A percentile compares a stretch with the other conserved stretches of the same genome.
These are phyloP conservation scores for Eupithecia inturbata DNA, from an alignment of 2,888 invertebrate genomes.

Conservation along the genomic window DNA sequence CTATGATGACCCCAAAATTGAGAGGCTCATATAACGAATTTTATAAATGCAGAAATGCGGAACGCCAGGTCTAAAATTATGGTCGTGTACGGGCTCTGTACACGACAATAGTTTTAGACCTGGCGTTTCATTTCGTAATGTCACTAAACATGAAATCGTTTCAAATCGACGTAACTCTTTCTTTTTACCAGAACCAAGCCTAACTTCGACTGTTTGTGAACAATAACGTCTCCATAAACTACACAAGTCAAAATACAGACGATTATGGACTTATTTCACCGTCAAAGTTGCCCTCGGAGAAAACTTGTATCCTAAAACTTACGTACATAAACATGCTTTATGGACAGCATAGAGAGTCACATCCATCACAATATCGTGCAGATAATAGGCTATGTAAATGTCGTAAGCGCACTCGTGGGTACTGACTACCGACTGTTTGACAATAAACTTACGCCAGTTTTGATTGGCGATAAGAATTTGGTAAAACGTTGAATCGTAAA, in stretches of 20 bases:
- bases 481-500: constrained; percentile 52
- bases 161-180: constrained; percentile 3
- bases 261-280: constrained; percentile 14
- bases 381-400: constrained; percentile 47
- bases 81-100: too few relatives aligned
- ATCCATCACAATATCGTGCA: constrained; percentile 49
- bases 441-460: constrained; percentile 51
- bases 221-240: constrained; percentile 25
- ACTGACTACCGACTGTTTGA: constrained; percentile 27
- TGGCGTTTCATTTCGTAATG: constrained; percentile 2
- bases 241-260: constrained; percentile 20
- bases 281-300: constrained; percentile 21
- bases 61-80: too few relatives aligned
- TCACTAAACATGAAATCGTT: background rate
- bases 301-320: constrained; percentile 26
- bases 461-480: constrained; percentile 54
- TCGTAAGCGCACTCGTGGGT: constrained; percentile 38
- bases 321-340: constrained; percentile 40
- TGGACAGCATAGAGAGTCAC: constrained; percentile 41
- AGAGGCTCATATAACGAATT: background rate
- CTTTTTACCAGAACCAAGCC: background rate
- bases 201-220: constrained; percentile 22
- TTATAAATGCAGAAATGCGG: too few relatives aligned
- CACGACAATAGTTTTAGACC: constrained; percentile 4
- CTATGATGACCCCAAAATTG: background rate